Evolutionary conservation across 2,888 invertebrate species (phyloP).

Genomic region (Oscheius onirici): DNA sequence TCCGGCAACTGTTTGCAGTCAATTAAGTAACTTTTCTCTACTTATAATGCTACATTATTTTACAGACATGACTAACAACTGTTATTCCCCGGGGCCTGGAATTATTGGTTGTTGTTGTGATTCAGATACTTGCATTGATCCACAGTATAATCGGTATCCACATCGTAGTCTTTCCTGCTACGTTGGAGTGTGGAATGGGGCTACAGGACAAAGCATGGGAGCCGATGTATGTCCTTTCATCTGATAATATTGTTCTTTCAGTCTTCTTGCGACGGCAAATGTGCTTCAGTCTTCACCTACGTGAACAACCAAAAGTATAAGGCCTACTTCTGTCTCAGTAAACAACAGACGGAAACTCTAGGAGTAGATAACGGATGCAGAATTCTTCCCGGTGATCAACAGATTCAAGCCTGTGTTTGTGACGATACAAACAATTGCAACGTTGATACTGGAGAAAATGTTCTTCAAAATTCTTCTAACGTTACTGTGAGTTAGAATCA

Average conservation of each 20-base stretch:
- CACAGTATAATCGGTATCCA: constrained; percentile 36
- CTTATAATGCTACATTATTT: neutral
- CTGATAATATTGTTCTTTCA: constrained; percentile 16
- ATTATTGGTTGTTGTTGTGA: constrained; percentile 50
- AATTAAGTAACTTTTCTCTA: neutral
- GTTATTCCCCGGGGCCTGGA: constrained; percentile 27
- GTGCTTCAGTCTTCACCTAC: constrained; percentile 25
- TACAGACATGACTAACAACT: constrained; percentile 30
- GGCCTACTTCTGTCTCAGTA: constrained; percentile 45
- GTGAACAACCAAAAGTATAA: neutral
- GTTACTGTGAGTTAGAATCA: constrained; percentile 36
- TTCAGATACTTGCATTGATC: constrained; percentile 47
- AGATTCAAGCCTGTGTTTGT: constrained; percentile 44
- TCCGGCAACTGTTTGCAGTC: constrained; percentile 28
- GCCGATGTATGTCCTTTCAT: too few species aligned
- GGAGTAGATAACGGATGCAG: constrained; percentile 42
- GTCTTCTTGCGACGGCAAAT: constrained; percentile 36
- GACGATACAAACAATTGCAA: constrained; percentile 52
- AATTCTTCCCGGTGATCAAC: constrained; percentile 35
- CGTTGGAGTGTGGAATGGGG: constrained; percentile 44
- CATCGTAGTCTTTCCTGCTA: constrained; percentile 72
- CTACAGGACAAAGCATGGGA: constrained; percentile 42
- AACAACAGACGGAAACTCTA: constrained; percentile 39
- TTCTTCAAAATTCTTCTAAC: neutral
- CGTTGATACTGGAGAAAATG: constrained; percentile 26